phyloP scores from a whole-genome alignment of 2,113 vertebrate species.

The Terrapene triunguis region DNA sequence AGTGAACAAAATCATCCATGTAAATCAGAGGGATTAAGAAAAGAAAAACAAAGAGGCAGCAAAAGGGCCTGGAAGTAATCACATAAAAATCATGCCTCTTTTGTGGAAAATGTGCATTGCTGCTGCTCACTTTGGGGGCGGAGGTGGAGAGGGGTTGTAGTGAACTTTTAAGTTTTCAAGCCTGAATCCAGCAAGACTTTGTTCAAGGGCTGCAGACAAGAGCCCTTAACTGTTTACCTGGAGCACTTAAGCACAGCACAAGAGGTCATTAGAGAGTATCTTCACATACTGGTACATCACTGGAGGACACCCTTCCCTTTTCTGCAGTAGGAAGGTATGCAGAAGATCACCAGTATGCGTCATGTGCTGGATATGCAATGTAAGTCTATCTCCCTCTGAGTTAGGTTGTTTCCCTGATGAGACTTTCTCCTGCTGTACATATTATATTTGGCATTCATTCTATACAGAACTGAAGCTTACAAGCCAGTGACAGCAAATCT shows the following conservation, averaged over 20 bases:
- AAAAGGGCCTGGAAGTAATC: not conserved
- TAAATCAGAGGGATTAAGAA: not conserved
- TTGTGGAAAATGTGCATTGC: not conserved
- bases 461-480: not conserved
- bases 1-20: constrained; percentile 10
- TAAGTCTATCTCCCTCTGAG: not conserved
- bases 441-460: not conserved
- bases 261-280: not conserved
- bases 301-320: not conserved
- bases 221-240: not conserved
- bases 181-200: not conserved
- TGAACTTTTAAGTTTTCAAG: not conserved
- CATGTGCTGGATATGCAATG: not conserved
- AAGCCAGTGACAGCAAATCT: not conserved
- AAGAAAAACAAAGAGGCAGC: constrained; percentile 14
- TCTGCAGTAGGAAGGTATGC: not conserved
- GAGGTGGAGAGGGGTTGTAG: not conserved
- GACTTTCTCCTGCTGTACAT: not conserved
- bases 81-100: not conserved
- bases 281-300: not conserved
- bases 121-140: not conserved
- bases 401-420: constrained; percentile 19
- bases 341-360: constrained; percentile 2
- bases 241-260: not conserved
- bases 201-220: not conserved